Percentiles rank a stretch among this genome's conserved stretches.
phyloP scores from a whole-genome alignment of 2,797 vertebrate species.

The Prionace glauca region DNA sequence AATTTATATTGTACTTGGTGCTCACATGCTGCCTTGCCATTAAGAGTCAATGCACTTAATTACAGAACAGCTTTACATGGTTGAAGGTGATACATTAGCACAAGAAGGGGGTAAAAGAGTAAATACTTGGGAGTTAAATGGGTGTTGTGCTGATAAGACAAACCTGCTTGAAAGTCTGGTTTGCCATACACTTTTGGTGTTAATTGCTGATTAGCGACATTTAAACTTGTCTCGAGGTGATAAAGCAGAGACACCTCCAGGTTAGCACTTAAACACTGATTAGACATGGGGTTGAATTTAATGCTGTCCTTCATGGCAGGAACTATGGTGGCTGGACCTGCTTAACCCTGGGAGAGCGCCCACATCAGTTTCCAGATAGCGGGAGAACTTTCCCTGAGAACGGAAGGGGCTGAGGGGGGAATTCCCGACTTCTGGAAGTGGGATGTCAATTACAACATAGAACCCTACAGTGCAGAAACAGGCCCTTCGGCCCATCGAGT shows the following conservation, averaged over 20 bases:
- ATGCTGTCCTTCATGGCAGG: no score
- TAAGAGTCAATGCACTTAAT: background rate
- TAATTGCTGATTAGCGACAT: background rate
- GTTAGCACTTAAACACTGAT: background rate
- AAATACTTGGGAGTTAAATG: background rate
- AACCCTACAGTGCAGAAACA: no score
- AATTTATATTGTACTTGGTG: background rate
- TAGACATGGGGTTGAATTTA: background rate
- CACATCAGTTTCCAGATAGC: no score
- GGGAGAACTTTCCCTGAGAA: no score
- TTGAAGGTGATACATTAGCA: background rate
- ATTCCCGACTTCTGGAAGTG: no score
- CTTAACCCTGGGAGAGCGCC: no score
- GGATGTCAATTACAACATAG: no score
- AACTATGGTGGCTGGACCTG: no score
- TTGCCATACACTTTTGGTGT: background rate
- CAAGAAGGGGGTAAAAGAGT: background rate
- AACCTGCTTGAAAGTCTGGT: background rate
- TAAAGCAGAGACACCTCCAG: background rate
- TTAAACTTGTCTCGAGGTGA: background rate
- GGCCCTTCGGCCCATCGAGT: no score
- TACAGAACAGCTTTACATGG: background rate
- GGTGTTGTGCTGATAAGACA: background rate
- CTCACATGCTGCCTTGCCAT: background rate
- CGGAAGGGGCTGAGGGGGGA: no score